Percentiles rank a stretch among this genome's conserved stretches.
Evolutionary conservation across 2,888 invertebrate genomes (phyloP).

Genomic region (Papilio gigon): DNA sequence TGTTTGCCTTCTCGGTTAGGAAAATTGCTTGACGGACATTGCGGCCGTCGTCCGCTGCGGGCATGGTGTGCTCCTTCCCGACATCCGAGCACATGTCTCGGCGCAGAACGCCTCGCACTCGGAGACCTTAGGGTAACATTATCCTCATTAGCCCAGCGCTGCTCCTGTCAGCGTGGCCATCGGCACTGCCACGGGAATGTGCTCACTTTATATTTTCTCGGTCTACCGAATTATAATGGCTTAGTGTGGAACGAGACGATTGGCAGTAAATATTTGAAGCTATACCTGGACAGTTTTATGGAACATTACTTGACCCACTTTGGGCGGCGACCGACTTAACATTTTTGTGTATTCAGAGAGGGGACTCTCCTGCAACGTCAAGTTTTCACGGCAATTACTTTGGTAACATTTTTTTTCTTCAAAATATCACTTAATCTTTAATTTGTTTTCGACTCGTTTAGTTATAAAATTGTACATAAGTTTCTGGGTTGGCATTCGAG

Average conservation of each 20-base stretch:
- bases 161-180: too few relatives aligned
- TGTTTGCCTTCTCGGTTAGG: slow-evolving; percentile 28
- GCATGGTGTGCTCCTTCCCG: background rate
- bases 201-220: background rate
- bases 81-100: too few relatives aligned
- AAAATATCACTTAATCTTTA: slow-evolving; percentile 28
- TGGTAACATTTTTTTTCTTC: slow-evolving; percentile 28
- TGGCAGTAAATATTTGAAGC: background rate
- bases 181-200: background rate
- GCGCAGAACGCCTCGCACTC: too few relatives aligned
- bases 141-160: background rate
- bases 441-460: slow-evolving; percentile 51
- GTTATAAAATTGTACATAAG: slow-evolving; percentile 62
- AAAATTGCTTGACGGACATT: background rate
- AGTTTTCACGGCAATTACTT: slow-evolving; percentile 20
- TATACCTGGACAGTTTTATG: background rate
- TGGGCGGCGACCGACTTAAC: background rate
- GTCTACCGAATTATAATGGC: background rate
- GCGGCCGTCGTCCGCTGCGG: background rate
- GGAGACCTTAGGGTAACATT: background rate
- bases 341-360: background rate
- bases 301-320: background rate
- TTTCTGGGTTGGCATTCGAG: slow-evolving; percentile 50
- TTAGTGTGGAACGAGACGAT: background rate
- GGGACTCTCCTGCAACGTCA: background rate